Conservation (phyloP, 2,113 vertebrate species). For the Callopanchax toddi region DNA sequence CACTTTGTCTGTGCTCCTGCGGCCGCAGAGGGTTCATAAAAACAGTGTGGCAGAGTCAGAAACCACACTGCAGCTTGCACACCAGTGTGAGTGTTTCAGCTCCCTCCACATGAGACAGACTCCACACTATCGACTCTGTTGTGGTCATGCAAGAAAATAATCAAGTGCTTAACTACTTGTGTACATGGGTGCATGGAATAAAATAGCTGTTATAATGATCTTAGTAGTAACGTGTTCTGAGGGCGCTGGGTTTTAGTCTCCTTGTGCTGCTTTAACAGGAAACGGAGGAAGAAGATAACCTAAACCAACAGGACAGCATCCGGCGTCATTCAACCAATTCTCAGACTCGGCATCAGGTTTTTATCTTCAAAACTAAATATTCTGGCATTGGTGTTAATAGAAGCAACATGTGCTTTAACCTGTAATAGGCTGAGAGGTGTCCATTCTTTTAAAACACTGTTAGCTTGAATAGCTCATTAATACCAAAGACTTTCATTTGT, state of each 20-base stretch:
- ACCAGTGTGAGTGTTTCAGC: slow-evolving; percentile 15
- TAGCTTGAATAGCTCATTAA: slow-evolving; percentile 20
- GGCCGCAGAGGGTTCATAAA: slow-evolving; percentile 73
- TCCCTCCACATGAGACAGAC: slow-evolving; percentile 16
- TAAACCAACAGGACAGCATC: slow-evolving; percentile 32
- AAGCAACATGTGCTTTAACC: background rate
- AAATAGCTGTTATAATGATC: too few relatives aligned
- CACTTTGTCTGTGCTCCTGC: slow-evolving; percentile 53
- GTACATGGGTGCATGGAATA: background rate
- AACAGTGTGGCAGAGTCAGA: slow-evolving; percentile 61
- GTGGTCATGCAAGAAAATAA: background rate
- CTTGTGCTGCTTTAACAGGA: slow-evolving; percentile 37
- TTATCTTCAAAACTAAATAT: slow-evolving; percentile 1
- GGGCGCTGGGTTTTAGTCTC: background rate
- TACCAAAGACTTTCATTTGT: slow-evolving; percentile 2
- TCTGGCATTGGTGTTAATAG: background rate
- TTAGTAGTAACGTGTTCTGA: background rate
- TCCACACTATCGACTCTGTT: slow-evolving; percentile 51
- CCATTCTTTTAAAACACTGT: slow-evolving; percentile 34
- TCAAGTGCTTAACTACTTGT: too few relatives aligned
- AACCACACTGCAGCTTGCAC: slow-evolving; percentile 42
- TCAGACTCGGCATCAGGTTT: background rate
- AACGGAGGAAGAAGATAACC: slow-evolving; percentile 36
- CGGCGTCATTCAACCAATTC: slow-evolving; percentile 20
- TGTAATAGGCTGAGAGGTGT: slow-evolving; percentile 10